These are phyloP conservation scores for Pangasianodon gigas DNA, from an alignment of 2,113 vertebrate genomes.

Conservation along the genomic window DNA sequence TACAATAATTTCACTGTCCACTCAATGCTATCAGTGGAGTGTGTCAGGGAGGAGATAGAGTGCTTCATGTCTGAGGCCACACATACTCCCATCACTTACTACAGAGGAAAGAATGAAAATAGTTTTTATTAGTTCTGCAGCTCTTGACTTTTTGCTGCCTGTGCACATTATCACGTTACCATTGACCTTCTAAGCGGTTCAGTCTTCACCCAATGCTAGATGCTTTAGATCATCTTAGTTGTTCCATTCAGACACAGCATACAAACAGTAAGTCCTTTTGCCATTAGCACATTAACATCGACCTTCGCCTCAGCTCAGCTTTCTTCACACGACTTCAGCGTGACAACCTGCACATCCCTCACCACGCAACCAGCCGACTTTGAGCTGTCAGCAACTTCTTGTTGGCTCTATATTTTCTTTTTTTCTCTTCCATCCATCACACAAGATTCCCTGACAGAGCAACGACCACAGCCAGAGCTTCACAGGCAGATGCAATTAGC, in stretches of 20 bases:
- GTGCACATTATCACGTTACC: conserved; percentile 18
- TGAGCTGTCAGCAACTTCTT: conserved; percentile 16
- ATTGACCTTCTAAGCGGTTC: conserved; percentile 33
- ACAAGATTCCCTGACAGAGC: neutral
- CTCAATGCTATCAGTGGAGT: neutral
- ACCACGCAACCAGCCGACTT: conserved; percentile 20
- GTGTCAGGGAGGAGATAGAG: neutral
- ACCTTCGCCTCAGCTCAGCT: conserved; percentile 13
- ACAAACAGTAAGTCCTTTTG: neutral
- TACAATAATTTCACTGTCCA: conserved; percentile 64
- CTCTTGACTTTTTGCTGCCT: neutral
- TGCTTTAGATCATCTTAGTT: conserved; percentile 1
- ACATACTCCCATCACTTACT: conserved; percentile 7
- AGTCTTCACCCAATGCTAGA: neutral
- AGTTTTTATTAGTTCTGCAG: conserved; percentile 23
- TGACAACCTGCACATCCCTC: conserved; percentile 7
- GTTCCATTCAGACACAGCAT: neutral
- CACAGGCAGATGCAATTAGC: neutral
- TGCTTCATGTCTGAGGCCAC: neutral
- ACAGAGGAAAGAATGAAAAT: conserved; percentile 20
- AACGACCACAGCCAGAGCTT: neutral
- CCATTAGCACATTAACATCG: conserved; percentile 10
- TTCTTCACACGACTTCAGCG: neutral
- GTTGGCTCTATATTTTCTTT: conserved; percentile 10
- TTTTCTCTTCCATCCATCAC: neutral